These are phyloP conservation scores for Pterophyllum scalare DNA, from an alignment of 2,113 vertebrate species.

Conservation along the genomic window DNA sequence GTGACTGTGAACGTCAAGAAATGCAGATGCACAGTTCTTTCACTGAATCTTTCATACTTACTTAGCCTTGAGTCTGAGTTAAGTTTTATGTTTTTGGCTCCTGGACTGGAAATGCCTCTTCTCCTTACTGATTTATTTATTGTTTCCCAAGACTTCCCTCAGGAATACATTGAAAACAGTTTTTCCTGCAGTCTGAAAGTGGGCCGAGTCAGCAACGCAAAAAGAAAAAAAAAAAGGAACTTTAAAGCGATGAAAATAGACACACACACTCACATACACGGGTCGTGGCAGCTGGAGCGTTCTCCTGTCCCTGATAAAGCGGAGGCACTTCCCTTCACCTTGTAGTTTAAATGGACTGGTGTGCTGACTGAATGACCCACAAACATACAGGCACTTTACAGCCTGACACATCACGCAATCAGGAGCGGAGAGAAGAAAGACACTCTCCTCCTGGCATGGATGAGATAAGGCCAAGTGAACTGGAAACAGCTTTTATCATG, in stretches of 20 bases:
- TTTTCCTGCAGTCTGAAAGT: constrained; percentile 62
- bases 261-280: constrained; percentile 16
- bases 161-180: constrained; percentile 60
- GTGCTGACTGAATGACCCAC: constrained; percentile 50
- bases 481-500: constrained; percentile 18
- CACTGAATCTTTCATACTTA: constrained; percentile 47
- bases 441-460: background rate
- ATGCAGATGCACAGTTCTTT: constrained; percentile 14
- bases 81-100: constrained; percentile 67
- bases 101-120: constrained; percentile 68
- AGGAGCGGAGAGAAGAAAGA: constrained; percentile 21
- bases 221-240: background rate
- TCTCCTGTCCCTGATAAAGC: constrained; percentile 56
- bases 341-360: constrained; percentile 41
- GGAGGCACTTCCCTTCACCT: constrained; percentile 46
- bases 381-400: constrained; percentile 47
- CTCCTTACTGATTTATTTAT: constrained; percentile 78
- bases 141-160: constrained; percentile 51
- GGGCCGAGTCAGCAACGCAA: constrained; percentile 46
- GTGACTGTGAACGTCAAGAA: constrained; percentile 9
- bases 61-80: constrained; percentile 62
- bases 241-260: constrained; percentile 56
- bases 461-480: constrained; percentile 24
- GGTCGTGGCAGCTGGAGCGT: constrained; percentile 31
- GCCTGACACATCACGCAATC: constrained; percentile 12